Conservation (phyloP, 2,797 vertebrate genomes). For the Urophycis tenuis region DNA sequence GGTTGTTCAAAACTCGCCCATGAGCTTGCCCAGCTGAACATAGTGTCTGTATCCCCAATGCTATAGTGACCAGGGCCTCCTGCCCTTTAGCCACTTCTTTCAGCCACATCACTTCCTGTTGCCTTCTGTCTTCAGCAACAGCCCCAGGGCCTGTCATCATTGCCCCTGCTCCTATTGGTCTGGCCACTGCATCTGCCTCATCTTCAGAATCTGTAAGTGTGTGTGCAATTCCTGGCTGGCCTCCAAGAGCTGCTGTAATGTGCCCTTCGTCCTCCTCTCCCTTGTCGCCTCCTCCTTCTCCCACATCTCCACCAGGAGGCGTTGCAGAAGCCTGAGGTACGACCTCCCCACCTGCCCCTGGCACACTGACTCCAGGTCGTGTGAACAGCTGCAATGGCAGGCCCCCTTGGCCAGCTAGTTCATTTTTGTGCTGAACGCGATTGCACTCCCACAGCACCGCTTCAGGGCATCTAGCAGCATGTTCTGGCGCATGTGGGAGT, state of each 20-base stretch:
- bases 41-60: conserved; percentile 53
- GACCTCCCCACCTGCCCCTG: conserved; percentile 33
- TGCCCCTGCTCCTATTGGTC: conserved; percentile 3
- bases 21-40: conserved; percentile 51
- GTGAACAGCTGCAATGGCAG: conserved; percentile 42
- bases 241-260: conserved; percentile 44
- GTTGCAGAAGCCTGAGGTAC: conserved; percentile 29
- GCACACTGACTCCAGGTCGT: conserved; percentile 42
- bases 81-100: conserved; percentile 33
- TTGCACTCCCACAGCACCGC: conserved; percentile 36
- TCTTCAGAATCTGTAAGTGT: conserved; percentile 38
- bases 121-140: conserved; percentile 18
- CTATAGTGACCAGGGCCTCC: conserved; percentile 50
- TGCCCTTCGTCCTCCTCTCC: conserved; percentile 44
- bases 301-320: conserved; percentile 39
- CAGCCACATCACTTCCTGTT: conserved; percentile 39
- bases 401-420: conserved; percentile 39
- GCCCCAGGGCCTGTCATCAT: conserved; percentile 30
- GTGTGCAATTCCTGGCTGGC: conserved; percentile 20
- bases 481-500: conserved; percentile 67
- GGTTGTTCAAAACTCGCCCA: conserved; percentile 28
- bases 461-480: conserved; percentile 56
- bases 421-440: conserved; percentile 39
- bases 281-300: conserved; percentile 41
- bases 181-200: not conserved